Conservation (phyloP, 1,140 invertebrate genomes). For the Oscheius sp. region DNA sequence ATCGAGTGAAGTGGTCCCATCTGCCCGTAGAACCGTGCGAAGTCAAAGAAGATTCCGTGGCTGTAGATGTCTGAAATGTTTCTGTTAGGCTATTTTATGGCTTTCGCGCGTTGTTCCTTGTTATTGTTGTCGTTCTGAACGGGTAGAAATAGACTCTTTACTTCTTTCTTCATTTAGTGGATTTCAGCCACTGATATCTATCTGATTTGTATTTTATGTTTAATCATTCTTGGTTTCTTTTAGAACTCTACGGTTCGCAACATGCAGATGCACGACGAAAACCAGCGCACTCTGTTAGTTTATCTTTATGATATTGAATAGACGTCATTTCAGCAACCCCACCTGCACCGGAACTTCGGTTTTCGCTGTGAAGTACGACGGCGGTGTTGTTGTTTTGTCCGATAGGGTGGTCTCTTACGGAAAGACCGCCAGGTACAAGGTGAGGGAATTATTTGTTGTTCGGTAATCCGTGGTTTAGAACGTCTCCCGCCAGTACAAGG, state of each 20-base stretch:
- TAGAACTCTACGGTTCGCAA: too few relatives aligned
- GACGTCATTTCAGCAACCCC: conserved; percentile 44
- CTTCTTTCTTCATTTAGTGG: too few relatives aligned
- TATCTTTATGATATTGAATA: neutral
- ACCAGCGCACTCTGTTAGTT: conserved; percentile 25
- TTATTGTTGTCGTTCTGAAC: conserved; percentile 15
- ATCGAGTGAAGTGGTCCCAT: conserved; percentile 7
- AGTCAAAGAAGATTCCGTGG: conserved; percentile 1
- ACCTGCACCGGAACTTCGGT: conserved; percentile 60
- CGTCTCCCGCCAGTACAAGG: conserved; percentile 43
- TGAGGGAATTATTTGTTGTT: neutral
- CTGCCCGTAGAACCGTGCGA: neutral
- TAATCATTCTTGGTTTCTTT: neutral
- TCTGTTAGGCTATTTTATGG: conserved; percentile 13
- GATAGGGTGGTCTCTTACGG: conserved; percentile 55
- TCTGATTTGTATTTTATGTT: neutral
- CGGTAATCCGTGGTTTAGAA: conserved; percentile 19
- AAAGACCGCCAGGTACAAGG: conserved; percentile 51
- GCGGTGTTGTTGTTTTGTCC: conserved; percentile 52
- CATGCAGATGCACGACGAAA: conserved; percentile 4
- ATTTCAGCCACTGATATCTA: neutral
- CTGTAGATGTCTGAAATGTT: conserved; percentile 4
- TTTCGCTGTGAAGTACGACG: conserved; percentile 54
- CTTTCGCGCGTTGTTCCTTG: conserved; percentile 2
- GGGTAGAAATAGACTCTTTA: neutral